Evolutionary conservation across 2,113 vertebrate genomes (phyloP).

Genomic region (Emydocephalus ijimae): DNA sequence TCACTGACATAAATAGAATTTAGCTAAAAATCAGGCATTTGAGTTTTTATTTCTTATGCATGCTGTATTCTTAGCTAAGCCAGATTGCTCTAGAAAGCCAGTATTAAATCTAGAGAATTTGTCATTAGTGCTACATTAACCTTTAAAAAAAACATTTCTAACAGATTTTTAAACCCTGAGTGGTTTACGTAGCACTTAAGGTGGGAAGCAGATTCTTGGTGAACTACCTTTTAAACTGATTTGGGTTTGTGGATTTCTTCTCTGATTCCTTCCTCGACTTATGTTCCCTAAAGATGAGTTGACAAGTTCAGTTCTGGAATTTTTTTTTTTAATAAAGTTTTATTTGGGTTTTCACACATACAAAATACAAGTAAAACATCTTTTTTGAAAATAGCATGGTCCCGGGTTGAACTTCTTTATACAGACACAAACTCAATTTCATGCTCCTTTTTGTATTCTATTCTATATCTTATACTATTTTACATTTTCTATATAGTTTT

Average conservation of each 20-base stretch:
- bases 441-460: too few relatives aligned
- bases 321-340: too few relatives aligned
- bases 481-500: too few relatives aligned
- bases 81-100: neutral
- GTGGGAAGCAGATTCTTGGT: neutral
- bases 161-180: neutral
- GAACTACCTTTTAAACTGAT: neutral
- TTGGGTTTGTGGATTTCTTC: neutral
- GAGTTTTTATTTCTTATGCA: neutral
- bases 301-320: too few relatives aligned
- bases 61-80: neutral
- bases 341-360: too few relatives aligned
- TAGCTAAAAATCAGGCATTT: neutral
- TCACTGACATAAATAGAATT: neutral
- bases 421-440: too few relatives aligned
- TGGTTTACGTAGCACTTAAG: neutral
- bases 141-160: neutral
- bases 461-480: too few relatives aligned
- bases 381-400: too few relatives aligned
- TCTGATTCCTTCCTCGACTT: neutral
- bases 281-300: too few relatives aligned
- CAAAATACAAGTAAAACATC: too few relatives aligned
- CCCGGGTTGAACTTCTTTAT: too few relatives aligned
- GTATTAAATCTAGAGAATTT: neutral
- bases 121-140: neutral